A percentile compares a stretch with the other conserved stretches of the same genome.
Conservation (phyloP, 2,797 vertebrate species). For the Eulemur mongoz region DNA sequence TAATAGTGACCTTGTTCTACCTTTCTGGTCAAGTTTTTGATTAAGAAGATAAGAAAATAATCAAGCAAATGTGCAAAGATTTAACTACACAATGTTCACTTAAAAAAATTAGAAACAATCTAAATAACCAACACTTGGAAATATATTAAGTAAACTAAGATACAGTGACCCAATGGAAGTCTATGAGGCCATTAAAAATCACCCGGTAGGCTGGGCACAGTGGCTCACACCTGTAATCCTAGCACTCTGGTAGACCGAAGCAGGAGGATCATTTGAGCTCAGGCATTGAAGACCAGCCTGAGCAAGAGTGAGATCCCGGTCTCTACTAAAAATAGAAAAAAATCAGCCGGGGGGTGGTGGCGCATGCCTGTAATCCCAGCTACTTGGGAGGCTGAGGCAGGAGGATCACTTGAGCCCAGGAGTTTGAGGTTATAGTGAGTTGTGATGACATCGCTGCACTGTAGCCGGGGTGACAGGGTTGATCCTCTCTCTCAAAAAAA, state of each 20-base stretch:
- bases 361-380: not conserved
- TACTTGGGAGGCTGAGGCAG: not conserved
- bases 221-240: not conserved
- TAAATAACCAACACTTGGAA: slow-evolving; percentile 23
- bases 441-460: not conserved
- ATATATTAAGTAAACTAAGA: slow-evolving; percentile 10
- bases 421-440: not conserved
- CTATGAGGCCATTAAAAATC: slow-evolving; percentile 14
- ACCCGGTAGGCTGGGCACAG: no score
- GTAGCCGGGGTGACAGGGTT: not conserved
- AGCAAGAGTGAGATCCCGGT: not conserved
- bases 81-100: not conserved
- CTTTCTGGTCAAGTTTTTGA: slow-evolving; percentile 14
- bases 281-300: not conserved
- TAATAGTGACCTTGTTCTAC: not conserved
- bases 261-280: not conserved
- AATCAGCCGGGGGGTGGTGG: not conserved
- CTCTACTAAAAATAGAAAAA: not conserved
- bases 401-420: not conserved
- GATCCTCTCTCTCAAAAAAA: not conserved
- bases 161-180: not conserved
- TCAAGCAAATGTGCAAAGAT: not conserved
- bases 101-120: not conserved
- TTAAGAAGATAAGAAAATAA: not conserved
- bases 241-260: not conserved